phyloP scores from a whole-genome alignment of 37 sponge, comb jelly and placozoan genomes.

The Corticium candelabrum region DNA sequence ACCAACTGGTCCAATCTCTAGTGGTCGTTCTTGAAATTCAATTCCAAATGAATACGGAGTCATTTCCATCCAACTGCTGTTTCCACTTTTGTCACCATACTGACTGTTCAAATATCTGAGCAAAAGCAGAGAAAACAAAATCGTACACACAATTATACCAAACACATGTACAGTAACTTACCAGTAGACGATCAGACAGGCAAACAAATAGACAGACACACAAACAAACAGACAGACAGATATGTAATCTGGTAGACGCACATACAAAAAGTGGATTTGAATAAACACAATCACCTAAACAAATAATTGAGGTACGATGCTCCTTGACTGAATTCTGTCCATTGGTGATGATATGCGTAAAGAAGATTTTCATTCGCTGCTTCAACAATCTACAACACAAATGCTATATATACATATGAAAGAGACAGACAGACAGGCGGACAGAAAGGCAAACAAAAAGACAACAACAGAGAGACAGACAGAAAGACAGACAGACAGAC shows the following conservation, averaged over 20 bases:
- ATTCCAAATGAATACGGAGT: constrained; percentile 2
- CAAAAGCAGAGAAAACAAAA: neutral
- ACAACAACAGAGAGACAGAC: too few relatives aligned
- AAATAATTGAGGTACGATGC: neutral
- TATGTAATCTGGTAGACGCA: too few relatives aligned
- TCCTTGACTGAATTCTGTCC: neutral
- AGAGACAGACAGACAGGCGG: too few relatives aligned
- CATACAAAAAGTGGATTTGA: too few relatives aligned
- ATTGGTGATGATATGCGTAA: neutral
- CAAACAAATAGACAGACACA: too few relatives aligned
- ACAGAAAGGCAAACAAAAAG: too few relatives aligned
- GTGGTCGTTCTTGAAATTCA: neutral
- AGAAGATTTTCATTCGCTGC: neutral
- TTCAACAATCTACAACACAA: neutral
- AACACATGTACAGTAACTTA: neutral
- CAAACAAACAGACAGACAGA: too few relatives aligned
- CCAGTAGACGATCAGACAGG: too few relatives aligned
- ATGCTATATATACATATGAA: too few relatives aligned
- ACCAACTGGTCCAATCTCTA: neutral
- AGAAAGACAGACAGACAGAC: too few relatives aligned
- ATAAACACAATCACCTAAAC: neutral
- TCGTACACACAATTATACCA: neutral
- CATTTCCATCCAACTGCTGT: neutral
- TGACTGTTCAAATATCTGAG: constrained; percentile 5
- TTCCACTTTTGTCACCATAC: neutral